Evolutionary conservation across 2,888 invertebrate species (phyloP), one percentile per base, ranked within the genome.

Genomic region (Ornithoptera priamus): DNA sequence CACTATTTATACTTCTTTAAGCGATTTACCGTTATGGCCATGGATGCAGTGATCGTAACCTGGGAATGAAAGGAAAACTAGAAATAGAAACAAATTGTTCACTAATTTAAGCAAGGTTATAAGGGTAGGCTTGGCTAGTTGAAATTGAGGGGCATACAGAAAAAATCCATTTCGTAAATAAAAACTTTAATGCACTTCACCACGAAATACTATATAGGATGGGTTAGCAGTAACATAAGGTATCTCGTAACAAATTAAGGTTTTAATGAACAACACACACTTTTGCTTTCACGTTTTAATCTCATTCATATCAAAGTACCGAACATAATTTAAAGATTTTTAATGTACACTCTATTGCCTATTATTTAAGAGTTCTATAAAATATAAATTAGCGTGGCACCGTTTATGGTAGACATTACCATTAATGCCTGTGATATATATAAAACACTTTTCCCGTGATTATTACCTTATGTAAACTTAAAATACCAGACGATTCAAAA

Each of bases 301-400:
- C 90, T 92, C 90, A 85, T 86, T 81, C 85, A 90, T 92, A 90
- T 90, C 89, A 92, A 91, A 91, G 88, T 88, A 90, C 82, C 81
- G 90, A 90, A 90, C 89, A 90, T 90, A 90, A 88, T 85, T 90
- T 89, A 78, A 53, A 87, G 78, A 80, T 83, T 84, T 46, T 87
- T 87, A 86, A 83, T 85, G 82, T 78, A 81, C 77, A 77, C 85
- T 22, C 22, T 88, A 88, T 83, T 82, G 76, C 83, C 85, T 87
- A 87, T 85, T 78, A 81, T 82, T 85, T 87, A 83, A 83, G 80
- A 80, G 85, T 84, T 80, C 86, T 88, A 86, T 83, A 86, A 86
- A 88, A 87, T 88, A 89, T 87, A 87, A 86, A 85, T 86, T 83
- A 86, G 82, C 78, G 87, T 88, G 85, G 85, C 87, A 88, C 87